phyloP scores from a whole-genome alignment of 2,888 invertebrate genomes.

The Mythimna vitellina region DNA sequence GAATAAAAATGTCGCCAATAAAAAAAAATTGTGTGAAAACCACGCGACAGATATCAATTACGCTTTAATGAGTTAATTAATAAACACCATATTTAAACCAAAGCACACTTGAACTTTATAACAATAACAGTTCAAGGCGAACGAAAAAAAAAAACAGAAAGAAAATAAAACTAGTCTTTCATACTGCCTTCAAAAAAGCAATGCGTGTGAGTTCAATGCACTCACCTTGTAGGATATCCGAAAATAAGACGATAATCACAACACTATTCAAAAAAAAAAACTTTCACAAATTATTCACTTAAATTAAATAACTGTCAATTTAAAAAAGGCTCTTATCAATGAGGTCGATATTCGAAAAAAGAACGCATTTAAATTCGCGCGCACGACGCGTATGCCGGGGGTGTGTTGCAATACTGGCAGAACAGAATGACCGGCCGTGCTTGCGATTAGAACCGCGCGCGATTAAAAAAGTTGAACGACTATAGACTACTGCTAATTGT shows the following conservation, averaged over 20 bases:
- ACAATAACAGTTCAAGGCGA: constrained; percentile 34
- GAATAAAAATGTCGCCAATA: background rate
- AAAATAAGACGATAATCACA: constrained; percentile 36
- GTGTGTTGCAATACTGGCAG: constrained; percentile 65
- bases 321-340: constrained; percentile 3
- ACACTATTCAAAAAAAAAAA: constrained; percentile 20
- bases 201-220: constrained; percentile 59
- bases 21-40: background rate
- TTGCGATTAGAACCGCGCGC: constrained; percentile 52
- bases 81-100: constrained; percentile 7
- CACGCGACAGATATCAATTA: background rate
- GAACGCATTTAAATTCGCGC: constrained; percentile 49
- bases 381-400: constrained; percentile 58
- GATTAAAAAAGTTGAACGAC: constrained; percentile 36
- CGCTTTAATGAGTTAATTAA: background rate
- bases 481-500: constrained; percentile 4
- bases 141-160: constrained; percentile 23
- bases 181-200: constrained; percentile 34
- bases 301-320: constrained; percentile 4
- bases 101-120: constrained; percentile 36
- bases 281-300: constrained; percentile 38
- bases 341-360: constrained; percentile 28
- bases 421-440: constrained; percentile 45
- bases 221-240: constrained; percentile 56
- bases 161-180: constrained; percentile 20